Conservation (phyloP, 2,797 vertebrate species). For the Scomberomorus guttatus region DNA sequence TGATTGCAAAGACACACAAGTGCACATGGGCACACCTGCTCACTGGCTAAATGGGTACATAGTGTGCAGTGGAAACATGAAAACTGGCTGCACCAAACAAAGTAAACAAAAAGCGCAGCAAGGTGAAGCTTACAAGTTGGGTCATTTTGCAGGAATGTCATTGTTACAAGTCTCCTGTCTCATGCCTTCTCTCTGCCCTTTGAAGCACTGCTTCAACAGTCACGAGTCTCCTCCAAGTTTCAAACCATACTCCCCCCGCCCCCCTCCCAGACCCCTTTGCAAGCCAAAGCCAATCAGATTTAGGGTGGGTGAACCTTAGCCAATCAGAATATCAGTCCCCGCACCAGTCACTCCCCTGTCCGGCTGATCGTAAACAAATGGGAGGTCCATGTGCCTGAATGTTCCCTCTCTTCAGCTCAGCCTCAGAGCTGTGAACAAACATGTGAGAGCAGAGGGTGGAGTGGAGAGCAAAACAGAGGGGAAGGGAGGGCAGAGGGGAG, state of each 20-base stretch:
- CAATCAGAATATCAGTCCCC: constrained; percentile 45
- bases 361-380: constrained; percentile 74
- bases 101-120: constrained; percentile 43
- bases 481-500: constrained; percentile 28
- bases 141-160: constrained; percentile 63
- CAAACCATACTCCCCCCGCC: constrained; percentile 31
- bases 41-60: constrained; percentile 12
- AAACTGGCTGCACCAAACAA: constrained; percentile 17
- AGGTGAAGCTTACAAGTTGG: constrained; percentile 46
- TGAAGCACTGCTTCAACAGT: constrained; percentile 35
- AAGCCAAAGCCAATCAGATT: constrained; percentile 46
- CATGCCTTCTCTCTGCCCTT: constrained; percentile 15
- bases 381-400: constrained; percentile 75
- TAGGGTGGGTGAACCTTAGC: constrained; percentile 42
- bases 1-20: constrained; percentile 10
- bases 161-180: constrained; percentile 45
- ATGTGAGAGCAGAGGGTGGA: constrained; percentile 78
- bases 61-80: constrained; percentile 38
- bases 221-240: constrained; percentile 51
- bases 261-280: not conserved
- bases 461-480: constrained; percentile 26
- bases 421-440: constrained; percentile 58
- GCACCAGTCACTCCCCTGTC: constrained; percentile 42
- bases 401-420: constrained; percentile 57
- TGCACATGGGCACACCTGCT: constrained; percentile 40